Evolutionary conservation across 2,797 vertebrate genomes (phyloP).

Genomic region (Synanceia verrucosa): DNA sequence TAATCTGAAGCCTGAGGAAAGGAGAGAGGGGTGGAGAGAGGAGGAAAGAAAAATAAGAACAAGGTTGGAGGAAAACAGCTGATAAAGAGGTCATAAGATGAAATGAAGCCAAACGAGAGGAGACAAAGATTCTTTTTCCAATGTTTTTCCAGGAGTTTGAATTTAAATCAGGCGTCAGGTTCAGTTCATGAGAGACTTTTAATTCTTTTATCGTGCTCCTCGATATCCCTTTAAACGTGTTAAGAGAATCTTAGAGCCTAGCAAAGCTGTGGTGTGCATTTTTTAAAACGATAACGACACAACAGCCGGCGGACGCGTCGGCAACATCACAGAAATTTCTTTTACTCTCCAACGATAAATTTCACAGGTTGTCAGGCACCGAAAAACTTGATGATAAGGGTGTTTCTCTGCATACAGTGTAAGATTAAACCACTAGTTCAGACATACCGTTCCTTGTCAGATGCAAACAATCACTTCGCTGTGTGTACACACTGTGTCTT

Average conservation of each 20-base stretch:
- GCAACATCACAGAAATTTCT: background rate
- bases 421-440: slow-evolving; percentile 51
- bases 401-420: slow-evolving; percentile 29
- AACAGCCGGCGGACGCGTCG: background rate
- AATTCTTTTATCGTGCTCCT: background rate
- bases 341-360: background rate
- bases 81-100: background rate
- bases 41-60: background rate
- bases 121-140: background rate
- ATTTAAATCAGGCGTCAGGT: background rate
- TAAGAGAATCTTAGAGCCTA: background rate
- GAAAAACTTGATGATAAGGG: slow-evolving; percentile 7
- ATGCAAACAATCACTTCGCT: slow-evolving; percentile 55
- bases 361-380: background rate
- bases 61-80: background rate
- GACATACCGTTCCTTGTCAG: slow-evolving; percentile 42
- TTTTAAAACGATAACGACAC: background rate
- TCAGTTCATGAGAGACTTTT: background rate
- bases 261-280: slow-evolving; percentile 1
- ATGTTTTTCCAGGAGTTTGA: background rate
- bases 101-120: background rate
- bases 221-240: background rate
- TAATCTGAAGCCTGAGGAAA: background rate
- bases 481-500: slow-evolving; percentile 45
- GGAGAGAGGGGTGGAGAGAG: background rate